Conservation (phyloP, 2,797 vertebrate species). For the Schizopygopsis pylzovi region DNA sequence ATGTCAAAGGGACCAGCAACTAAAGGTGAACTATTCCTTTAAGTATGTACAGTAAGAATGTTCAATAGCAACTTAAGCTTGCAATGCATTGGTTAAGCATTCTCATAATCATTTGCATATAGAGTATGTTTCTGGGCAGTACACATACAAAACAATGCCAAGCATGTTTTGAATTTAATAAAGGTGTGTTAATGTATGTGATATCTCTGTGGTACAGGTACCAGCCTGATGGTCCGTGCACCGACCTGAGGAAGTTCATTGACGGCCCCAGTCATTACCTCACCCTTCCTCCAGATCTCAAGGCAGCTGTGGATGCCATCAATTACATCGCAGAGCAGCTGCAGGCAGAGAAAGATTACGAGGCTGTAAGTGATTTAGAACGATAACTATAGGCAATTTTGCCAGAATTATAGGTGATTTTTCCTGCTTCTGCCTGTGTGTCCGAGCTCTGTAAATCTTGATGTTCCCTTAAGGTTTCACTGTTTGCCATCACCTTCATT, state of each 20-base stretch:
- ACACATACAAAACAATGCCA: background rate
- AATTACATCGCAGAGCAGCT: conserved; percentile 86
- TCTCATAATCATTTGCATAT: background rate
- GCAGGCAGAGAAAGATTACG: conserved; percentile 86
- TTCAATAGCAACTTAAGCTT: background rate
- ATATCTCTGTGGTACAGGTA: conserved; percentile 71
- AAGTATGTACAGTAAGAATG: background rate
- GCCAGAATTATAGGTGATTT: background rate
- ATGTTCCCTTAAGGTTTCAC: background rate
- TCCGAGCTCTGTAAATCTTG: background rate
- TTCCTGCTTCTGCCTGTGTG: background rate
- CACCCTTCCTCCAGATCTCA: conserved; percentile 80
- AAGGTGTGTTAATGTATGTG: too few relatives aligned
- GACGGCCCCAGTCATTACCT: conserved; percentile 83
- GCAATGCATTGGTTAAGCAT: background rate
- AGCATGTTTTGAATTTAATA: background rate
- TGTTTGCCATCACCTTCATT: background rate
- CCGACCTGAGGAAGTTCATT: conserved; percentile 82
- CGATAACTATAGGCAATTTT: background rate
- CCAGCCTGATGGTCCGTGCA: conserved; percentile 78
- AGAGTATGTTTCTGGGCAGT: background rate
- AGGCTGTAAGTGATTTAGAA: conserved; percentile 75
- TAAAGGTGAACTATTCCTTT: too few relatives aligned
- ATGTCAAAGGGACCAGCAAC: too few relatives aligned
- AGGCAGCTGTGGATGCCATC: conserved; percentile 83